Conservation (phyloP, 1,140 invertebrate genomes). For the Nautilus pompilius region DNA sequence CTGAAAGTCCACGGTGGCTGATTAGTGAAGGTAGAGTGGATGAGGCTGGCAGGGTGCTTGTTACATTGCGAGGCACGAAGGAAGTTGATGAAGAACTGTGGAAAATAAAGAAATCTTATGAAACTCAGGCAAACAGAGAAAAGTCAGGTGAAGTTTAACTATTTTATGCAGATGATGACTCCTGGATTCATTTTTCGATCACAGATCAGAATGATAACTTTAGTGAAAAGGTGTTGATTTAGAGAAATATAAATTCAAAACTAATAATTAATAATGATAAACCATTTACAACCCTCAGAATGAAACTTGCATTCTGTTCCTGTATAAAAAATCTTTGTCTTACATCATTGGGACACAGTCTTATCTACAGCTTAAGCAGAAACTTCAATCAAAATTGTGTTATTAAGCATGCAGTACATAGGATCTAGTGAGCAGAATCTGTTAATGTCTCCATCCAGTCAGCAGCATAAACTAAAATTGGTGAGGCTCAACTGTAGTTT, state of each 20-base stretch:
- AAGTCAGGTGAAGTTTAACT: conserved; percentile 5
- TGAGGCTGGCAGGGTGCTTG: conserved; percentile 29
- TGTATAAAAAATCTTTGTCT: not conserved
- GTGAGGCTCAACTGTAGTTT: not conserved
- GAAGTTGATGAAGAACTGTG: conserved; percentile 35
- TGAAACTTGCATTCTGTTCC: not conserved
- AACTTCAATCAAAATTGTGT: too few species aligned
- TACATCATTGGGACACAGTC: too few species aligned
- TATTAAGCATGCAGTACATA: too few species aligned
- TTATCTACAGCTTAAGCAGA: too few species aligned
- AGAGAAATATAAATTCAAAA: too few species aligned
- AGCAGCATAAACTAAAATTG: not conserved
- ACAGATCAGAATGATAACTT: too few species aligned
- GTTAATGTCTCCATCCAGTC: too few species aligned
- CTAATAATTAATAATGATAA: too few species aligned
- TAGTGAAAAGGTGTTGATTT: too few species aligned
- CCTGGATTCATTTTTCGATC: too few species aligned
- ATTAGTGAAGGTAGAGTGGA: conserved; percentile 32
- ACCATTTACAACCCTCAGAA: too few species aligned
- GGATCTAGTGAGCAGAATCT: too few species aligned
- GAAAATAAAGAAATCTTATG: conserved; percentile 17
- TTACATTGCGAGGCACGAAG: conserved; percentile 26
- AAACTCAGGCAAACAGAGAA: conserved; percentile 1
- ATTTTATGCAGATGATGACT: conserved; percentile 11
- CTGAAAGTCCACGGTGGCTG: conserved; percentile 45